A percentile compares a stretch with the other conserved stretches of the same genome.
phyloP scores from a whole-genome alignment of 2,113 vertebrate genomes.

The Lates calcarifer region DNA sequence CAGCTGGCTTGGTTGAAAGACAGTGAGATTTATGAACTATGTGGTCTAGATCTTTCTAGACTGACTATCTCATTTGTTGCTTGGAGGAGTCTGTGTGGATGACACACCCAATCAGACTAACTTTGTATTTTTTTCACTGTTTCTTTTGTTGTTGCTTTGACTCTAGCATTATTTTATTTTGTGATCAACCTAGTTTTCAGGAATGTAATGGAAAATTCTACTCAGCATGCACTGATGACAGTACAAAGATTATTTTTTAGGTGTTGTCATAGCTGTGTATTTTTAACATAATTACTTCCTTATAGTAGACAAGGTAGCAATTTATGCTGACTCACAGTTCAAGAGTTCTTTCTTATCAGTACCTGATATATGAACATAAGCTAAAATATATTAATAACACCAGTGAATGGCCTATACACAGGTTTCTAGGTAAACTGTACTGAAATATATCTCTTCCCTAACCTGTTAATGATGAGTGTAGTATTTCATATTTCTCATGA shows the following conservation, averaged over 20 bases:
- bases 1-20: constrained; percentile 9
- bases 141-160: not conserved
- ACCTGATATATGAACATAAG: constrained; percentile 4
- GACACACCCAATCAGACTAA: not conserved
- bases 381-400: not conserved
- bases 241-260: constrained; percentile 7
- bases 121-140: not conserved
- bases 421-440: no score
- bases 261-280: constrained; percentile 8
- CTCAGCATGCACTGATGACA: not conserved
- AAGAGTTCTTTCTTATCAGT: not conserved
- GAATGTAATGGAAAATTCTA: not conserved
- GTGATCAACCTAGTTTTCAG: not conserved
- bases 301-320: not conserved
- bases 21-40: not conserved
- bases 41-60: not conserved
- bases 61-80: not conserved
- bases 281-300: constrained; percentile 18
- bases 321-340: constrained; percentile 37
- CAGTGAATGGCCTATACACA: not conserved
- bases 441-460: not conserved
- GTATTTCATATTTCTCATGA: not conserved
- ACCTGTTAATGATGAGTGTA: not conserved
- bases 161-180: not conserved
- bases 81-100: not conserved